These are phyloP conservation scores for Cephus nigrinus DNA, from an alignment of 2,888 invertebrate species.

Conservation along the genomic window DNA sequence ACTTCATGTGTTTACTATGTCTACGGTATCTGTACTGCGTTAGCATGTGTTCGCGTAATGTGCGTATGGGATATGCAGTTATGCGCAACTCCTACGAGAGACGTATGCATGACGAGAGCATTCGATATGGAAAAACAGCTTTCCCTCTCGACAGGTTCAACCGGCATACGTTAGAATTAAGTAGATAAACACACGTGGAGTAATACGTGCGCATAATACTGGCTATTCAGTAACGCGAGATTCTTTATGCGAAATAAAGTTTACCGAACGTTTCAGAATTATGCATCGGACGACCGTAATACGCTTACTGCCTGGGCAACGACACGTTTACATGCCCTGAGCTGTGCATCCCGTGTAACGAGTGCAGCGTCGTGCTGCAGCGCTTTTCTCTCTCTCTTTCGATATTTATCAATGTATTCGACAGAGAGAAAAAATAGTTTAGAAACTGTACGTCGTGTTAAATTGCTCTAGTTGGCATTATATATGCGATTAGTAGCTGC, in stretches of 20 bases:
- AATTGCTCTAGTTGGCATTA: not conserved
- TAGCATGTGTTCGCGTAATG: not conserved
- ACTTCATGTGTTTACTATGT: not conserved
- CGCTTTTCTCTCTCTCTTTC: not conserved
- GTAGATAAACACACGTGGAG: slow-evolving; percentile 60
- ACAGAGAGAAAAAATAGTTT: not conserved
- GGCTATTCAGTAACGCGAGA: slow-evolving; percentile 9
- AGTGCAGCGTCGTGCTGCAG: not conserved
- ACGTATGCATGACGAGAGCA: slow-evolving; percentile 52
- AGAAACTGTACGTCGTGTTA: no score
- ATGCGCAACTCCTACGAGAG: slow-evolving; percentile 35
- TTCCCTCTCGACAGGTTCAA: slow-evolving; percentile 61
- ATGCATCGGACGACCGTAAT: not conserved
- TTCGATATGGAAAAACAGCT: slow-evolving; percentile 61
- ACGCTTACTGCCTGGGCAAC: not conserved
- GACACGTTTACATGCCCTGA: not conserved
- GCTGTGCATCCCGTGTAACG: not conserved
- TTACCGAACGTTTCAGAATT: slow-evolving; percentile 34
- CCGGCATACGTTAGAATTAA: slow-evolving; percentile 58
- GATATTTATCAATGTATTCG: not conserved
- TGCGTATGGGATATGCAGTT: slow-evolving; percentile 29
- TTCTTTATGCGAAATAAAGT: slow-evolving; percentile 42
- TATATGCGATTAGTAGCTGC: not conserved
- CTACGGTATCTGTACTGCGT: not conserved
- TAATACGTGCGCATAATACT: slow-evolving; percentile 46